phyloP scores from a whole-genome alignment of 2,797 vertebrate species.

The Neostethus bicornis region DNA sequence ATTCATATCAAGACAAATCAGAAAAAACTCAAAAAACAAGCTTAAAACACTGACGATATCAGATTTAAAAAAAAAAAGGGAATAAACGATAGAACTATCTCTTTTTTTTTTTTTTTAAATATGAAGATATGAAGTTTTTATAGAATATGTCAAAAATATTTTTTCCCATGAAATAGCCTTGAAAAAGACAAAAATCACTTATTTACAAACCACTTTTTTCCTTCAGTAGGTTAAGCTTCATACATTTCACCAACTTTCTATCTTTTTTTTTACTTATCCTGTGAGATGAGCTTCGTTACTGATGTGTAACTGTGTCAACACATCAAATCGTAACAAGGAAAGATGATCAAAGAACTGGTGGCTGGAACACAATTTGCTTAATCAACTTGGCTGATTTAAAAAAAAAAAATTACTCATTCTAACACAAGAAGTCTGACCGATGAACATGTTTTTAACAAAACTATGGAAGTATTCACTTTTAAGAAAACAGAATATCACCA shows the following conservation, averaged over 20 bases:
- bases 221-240: conserved; percentile 11
- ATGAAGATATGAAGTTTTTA: conserved; percentile 5
- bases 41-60: conserved; percentile 3
- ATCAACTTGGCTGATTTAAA: conserved; percentile 19
- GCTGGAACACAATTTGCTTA: conserved; percentile 15
- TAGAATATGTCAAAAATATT: conserved; percentile 11
- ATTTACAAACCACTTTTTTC: conserved; percentile 2
- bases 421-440: conserved; percentile 34
- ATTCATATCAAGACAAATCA: conserved; percentile 10
- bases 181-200: not conserved
- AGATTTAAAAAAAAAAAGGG: too few relatives aligned
- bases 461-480: conserved; percentile 38
- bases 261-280: conserved; percentile 15
- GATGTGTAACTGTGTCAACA: conserved; percentile 19
- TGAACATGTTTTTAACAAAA: conserved; percentile 27
- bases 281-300: conserved; percentile 28
- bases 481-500: too few relatives aligned
- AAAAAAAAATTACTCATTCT: conserved; percentile 25
- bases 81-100: not conserved
- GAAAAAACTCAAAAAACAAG: conserved; percentile 8
- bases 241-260: conserved; percentile 26
- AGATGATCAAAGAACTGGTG: conserved; percentile 2
- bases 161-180: conserved; percentile 10
- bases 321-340: conserved; percentile 18
- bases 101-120: not conserved